These are phyloP conservation scores for Nowickia ferox DNA, from an alignment of 2,888 invertebrate genomes.

Conservation along the genomic window DNA sequence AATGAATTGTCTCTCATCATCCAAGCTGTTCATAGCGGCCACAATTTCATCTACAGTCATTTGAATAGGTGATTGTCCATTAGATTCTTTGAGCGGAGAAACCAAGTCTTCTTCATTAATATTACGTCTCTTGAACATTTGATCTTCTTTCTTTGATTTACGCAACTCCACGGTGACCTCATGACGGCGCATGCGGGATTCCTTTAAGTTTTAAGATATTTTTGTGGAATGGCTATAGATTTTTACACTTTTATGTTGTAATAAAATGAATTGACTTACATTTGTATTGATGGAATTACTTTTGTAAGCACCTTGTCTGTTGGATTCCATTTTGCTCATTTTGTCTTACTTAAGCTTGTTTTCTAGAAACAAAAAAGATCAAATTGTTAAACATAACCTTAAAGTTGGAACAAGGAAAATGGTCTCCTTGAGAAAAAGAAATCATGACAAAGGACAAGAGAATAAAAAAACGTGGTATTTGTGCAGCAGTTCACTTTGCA, in stretches of 20 bases:
- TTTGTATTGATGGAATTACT: constrained; percentile 90
- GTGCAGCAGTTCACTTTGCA: background rate
- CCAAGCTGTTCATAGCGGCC: constrained; percentile 87
- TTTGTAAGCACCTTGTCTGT: constrained; percentile 89
- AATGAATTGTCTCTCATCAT: constrained; percentile 86
- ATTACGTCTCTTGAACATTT: constrained; percentile 94
- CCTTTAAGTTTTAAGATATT: constrained; percentile 74
- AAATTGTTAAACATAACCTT: constrained; percentile 60
- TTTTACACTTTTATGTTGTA: background rate
- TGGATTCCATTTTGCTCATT: constrained; percentile 80
- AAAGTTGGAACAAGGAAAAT: constrained; percentile 38
- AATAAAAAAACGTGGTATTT: constrained; percentile 9
- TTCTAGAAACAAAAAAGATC: background rate
- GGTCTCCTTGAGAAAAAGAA: constrained; percentile 31
- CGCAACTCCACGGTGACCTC: constrained; percentile 95
- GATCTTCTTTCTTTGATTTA: constrained; percentile 96
- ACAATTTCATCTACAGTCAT: constrained; percentile 90
- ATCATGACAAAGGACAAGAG: constrained; percentile 22
- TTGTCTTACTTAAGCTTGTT: constrained; percentile 34
- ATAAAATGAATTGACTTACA: constrained; percentile 83
- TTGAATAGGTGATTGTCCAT: constrained; percentile 82
- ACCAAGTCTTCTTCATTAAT: constrained; percentile 85
- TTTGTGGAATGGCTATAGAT: background rate
- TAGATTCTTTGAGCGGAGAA: constrained; percentile 84
- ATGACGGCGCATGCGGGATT: constrained; percentile 92